Base-by-base conservation (phyloP, 2,113 vertebrate genomes). In the Arizona elegans region DNA sequence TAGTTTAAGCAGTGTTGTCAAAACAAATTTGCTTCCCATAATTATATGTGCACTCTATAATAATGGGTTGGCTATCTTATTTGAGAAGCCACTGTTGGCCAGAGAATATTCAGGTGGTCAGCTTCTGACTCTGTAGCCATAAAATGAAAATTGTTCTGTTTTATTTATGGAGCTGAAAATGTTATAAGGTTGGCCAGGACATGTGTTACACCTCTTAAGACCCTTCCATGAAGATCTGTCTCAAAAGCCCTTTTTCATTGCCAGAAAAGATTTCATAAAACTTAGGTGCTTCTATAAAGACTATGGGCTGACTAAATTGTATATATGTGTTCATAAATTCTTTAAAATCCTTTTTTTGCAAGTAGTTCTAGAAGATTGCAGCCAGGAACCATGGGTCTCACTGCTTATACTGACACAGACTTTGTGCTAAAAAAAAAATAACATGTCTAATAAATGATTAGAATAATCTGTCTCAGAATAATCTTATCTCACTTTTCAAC, bases 121-220 rank as follows among this genome's bases (percentile, higher is more conserved):
- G 92, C 88, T 96, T 97, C 96, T 96, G 93, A 94, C 95, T 96
- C 92, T 94, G 94, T 86, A 65, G 95, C 94, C 58, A 0, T 94
- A 96, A 96, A 97, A 96, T 94, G 94, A 95, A 94, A 95, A 92
- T 29, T 94, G 86, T 96, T 97, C 96, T 95, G 94, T 93, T 97
- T 97, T 97, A 97, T 98, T 98, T 98, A 97, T 97, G 96, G 98
- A 90, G 93, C 94, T 96, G 94, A 98, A 97, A 97, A 97, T 97
- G 96, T 96, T 96, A 96, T 97, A 96, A 98, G 95, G 95, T 87
- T 91, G 53, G 52, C 90, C 95, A 95, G 97, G 97, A 93, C 96
- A 97, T 97, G 97, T 96, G 95, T 93, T 96, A 97, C 87, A 93
- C 96, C 94, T 90, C 11, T 87, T 92, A 90, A 95, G 88, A 87